phyloP scores from a whole-genome alignment of 2,888 invertebrate genomes.

The Abscondita cerata region DNA sequence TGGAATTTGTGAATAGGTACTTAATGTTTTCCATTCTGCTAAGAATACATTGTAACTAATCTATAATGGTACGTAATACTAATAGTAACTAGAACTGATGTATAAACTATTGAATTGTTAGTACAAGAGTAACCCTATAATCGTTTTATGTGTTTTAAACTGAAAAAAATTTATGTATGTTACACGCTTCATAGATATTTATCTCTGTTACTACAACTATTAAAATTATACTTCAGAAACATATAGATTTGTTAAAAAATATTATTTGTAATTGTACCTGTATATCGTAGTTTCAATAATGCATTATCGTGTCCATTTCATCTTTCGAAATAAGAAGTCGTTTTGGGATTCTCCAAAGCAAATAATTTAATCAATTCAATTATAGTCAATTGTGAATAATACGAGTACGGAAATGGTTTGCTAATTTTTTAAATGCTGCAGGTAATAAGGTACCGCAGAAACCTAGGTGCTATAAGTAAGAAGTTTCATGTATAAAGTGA shows the following conservation, averaged over 20 bases:
- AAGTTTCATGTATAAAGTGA: background rate
- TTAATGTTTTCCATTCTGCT: background rate
- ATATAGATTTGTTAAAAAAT: background rate
- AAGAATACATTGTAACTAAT: background rate
- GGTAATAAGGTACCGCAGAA: background rate
- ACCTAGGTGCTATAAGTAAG: background rate
- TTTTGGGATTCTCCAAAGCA: too few species aligned
- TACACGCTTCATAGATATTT: background rate
- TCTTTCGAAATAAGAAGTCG: too few species aligned
- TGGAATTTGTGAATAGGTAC: background rate
- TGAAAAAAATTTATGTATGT: too few species aligned
- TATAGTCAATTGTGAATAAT: too few species aligned
- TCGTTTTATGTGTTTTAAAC: background rate
- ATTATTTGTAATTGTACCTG: background rate
- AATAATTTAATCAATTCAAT: too few species aligned
- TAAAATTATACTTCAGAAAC: background rate
- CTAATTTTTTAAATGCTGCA: conserved; percentile 1
- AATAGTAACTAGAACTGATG: conserved; percentile 5
- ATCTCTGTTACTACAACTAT: conserved; percentile 4
- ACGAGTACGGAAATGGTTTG: background rate
- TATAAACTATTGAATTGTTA: background rate
- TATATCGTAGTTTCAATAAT: background rate
- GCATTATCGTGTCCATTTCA: background rate
- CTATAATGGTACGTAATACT: background rate
- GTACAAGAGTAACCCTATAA: background rate